Base-by-base conservation (phyloP, 2,113 vertebrate species). In the Cynocephalus volans region DNA sequence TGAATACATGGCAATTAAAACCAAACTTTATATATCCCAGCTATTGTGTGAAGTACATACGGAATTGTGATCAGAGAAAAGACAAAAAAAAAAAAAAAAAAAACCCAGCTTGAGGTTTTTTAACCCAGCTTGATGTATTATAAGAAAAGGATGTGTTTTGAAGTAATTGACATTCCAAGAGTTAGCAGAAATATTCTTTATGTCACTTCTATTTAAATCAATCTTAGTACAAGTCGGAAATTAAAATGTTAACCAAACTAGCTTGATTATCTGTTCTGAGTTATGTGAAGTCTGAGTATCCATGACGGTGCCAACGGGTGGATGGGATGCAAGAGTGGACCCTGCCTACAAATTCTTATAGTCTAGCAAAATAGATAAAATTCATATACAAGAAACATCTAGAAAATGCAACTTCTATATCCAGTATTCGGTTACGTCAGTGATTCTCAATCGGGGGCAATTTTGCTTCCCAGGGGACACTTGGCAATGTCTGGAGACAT, bases 1-100 rank as follows among this genome's bases (percentile, higher is more conserved):
- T 97, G 95, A 98, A 98, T 97, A 97, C 88, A 65, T 52, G 65
- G 95, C 96, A 97, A 96, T 97, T 97, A 96, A 97, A 95, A 36
- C 65, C 93, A 62, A 95, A 97, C 93, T 96, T 95, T 93, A 95
- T 72, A 94, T 84, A 97, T 85, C 75, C 6, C 81, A 84, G 96
- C 73, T 90, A 93, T 76, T 93, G 50, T 56, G 90, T 67, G 84
- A 70, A 82, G 85, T 93, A 88, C 48, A 26, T 73, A 64, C 14
- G 6, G 80, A 28, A 93, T 26, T 11, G 67, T 67, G 96, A 95
- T 54, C 62, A 69, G 33, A 97, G 81, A 50, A 80, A 93, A 96
- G 60, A 90, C 26, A 77, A 72, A 84, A 13, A 23, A 23, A 73
- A 23, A 41, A 31, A 48, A 67, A 50, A 81, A 80, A 50, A 19